Percentiles rank a stretch among this genome's conserved stretches.
These are phyloP conservation scores for Isichthys henryi DNA, from an alignment of 2,113 vertebrate species.

Conservation along the genomic window DNA sequence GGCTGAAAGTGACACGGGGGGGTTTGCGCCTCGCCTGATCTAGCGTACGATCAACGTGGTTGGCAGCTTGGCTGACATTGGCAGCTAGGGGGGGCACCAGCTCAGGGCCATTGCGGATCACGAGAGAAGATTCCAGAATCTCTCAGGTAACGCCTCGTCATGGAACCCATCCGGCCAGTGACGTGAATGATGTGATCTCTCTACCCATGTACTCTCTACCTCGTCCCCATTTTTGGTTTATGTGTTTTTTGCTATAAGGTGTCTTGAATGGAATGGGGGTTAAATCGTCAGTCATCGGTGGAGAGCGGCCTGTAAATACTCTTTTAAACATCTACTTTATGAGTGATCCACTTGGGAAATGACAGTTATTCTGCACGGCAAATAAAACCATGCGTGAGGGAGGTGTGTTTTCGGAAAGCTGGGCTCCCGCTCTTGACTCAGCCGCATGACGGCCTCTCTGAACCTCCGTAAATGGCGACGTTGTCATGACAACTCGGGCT, in stretches of 20 bases:
- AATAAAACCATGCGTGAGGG: background rate
- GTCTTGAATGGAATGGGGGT: conserved; percentile 21
- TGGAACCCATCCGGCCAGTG: background rate
- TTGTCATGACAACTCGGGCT: conserved; percentile 66
- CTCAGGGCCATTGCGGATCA: background rate
- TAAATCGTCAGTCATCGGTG: background rate
- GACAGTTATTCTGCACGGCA: background rate
- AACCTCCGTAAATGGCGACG: conserved; percentile 64
- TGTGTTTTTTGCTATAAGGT: background rate
- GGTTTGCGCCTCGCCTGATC: background rate
- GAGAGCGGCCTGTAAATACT: background rate
- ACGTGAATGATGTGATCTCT: background rate
- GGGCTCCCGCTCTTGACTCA: background rate
- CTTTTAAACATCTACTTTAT: background rate
- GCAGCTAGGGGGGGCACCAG: conserved; percentile 16
- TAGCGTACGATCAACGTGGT: background rate
- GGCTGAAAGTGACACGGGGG: background rate
- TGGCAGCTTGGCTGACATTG: background rate
- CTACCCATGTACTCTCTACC: no score
- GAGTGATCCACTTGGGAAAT: background rate
- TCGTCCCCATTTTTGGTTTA: background rate
- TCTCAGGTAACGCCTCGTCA: background rate
- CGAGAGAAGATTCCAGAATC: background rate
- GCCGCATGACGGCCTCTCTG: conserved; percentile 42
- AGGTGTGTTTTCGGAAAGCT: background rate